These are phyloP conservation scores for Picus viridis DNA, from an alignment of 2,797 vertebrate genomes.

Conservation along the genomic window DNA sequence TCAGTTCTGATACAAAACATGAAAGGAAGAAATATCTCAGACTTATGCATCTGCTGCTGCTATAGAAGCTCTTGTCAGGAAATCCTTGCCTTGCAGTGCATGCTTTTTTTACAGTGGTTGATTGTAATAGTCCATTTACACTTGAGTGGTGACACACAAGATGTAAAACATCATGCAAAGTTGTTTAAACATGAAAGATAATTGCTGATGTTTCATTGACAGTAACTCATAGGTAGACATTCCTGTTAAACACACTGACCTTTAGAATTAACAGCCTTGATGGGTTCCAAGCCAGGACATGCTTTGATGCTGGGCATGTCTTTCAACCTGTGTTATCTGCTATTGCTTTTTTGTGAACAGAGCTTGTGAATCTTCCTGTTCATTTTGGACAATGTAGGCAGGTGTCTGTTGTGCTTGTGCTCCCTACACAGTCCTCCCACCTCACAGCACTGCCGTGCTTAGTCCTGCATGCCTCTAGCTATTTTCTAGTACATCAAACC, in stretches of 20 bases:
- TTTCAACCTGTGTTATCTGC: neutral
- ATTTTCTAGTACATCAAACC: neutral
- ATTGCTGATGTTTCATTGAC: neutral
- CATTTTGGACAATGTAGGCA: neutral
- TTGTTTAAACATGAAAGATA: constrained; percentile 39
- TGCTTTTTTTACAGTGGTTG: neutral
- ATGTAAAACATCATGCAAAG: constrained; percentile 16
- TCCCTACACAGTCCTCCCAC: neutral
- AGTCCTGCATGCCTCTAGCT: neutral
- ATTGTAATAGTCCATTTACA: constrained; percentile 1
- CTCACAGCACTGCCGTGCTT: neutral
- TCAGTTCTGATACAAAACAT: neutral
- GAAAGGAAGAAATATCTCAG: neutral
- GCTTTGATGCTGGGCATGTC: neutral
- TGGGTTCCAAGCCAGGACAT: neutral
- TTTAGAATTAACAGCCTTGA: neutral
- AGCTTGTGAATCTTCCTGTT: neutral
- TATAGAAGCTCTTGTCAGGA: neutral
- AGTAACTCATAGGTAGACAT: neutral
- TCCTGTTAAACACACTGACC: constrained; percentile 1
- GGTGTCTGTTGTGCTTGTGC: neutral
- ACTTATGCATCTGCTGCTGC: neutral
- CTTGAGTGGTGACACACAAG: neutral
- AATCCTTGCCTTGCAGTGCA: neutral
- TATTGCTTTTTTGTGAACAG: neutral